Percentiles rank a stretch among this genome's conserved stretches.
These are phyloP conservation scores for Drosophila pandora DNA, from an alignment of 1,140 invertebrate species.

Conservation along the genomic window DNA sequence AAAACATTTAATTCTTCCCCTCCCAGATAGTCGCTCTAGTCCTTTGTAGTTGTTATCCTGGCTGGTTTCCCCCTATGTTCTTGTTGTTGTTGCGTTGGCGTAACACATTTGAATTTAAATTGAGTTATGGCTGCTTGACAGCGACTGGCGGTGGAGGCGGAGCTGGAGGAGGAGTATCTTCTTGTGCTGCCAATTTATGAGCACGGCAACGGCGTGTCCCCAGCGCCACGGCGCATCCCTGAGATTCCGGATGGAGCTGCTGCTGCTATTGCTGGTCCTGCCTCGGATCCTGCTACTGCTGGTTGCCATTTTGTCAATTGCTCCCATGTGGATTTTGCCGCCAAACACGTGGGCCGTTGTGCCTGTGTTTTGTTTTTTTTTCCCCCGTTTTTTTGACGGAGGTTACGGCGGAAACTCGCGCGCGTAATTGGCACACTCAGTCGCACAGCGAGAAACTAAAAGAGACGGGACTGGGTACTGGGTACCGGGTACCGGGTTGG, in stretches of 20 bases:
- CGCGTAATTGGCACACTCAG: conserved; percentile 79
- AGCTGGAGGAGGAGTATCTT: conserved; percentile 24
- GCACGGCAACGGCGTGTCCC: conserved; percentile 54
- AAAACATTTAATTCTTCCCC: conserved; percentile 30
- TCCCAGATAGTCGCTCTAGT: conserved; percentile 12
- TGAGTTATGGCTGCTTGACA: conserved; percentile 65
- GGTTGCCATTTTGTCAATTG: conserved; percentile 80
- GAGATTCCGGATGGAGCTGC: conserved; percentile 6
- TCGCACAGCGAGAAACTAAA: conserved; percentile 29
- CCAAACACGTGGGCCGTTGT: conserved; percentile 65
- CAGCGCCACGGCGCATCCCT: conserved; percentile 48
- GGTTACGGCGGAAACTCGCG: conserved; percentile 71
- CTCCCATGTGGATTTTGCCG: conserved; percentile 75
- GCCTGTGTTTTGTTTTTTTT: background rate
- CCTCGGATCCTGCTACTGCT: conserved; percentile 18
- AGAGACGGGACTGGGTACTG: conserved; percentile 14
- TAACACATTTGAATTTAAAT: conserved; percentile 77
- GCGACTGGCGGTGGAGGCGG: background rate
- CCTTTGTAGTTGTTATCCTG: conserved; percentile 8
- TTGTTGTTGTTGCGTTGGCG: conserved; percentile 11
- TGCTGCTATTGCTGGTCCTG: background rate
- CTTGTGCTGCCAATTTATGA: conserved; percentile 74
- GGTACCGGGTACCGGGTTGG: background rate
- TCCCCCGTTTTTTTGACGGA: conserved; percentile 15
- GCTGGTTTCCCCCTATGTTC: background rate